Base-by-base conservation (phyloP, 2,797 vertebrate genomes). In the Epinephelus malabaricus region DNA sequence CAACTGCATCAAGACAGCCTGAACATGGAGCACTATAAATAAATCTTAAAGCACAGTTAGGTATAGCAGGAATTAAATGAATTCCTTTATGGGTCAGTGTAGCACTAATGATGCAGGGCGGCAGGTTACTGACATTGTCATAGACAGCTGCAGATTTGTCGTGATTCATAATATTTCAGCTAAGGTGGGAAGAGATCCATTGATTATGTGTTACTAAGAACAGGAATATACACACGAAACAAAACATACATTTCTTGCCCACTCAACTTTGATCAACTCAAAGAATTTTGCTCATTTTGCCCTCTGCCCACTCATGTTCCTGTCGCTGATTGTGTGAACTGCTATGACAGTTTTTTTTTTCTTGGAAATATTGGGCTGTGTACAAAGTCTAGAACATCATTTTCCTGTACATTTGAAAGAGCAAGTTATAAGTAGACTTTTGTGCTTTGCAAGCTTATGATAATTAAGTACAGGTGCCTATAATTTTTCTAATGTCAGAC, bases 401-500 rank as follows among this genome's bases (percentile, higher is more conserved):
- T 19, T 66, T 45, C 6, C 13, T 64, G 9, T 58, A 34, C 10
- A 43, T 60, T 15, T 53, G 11, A 51, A 54, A 68, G 54, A 18
- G 5, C 25, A 30, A 27, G 1, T 5, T 34, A 5, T n/a, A 27
- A 63, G 6, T 12, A n/a, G 15, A 60, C 12, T 17, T 60, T 6
- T 76, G 13, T 9, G 34, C 53, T 70, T 25, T 45, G 13, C 25
- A 25, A 73, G 40, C 54, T 64, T 38, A 14, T 58, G 40, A 38
- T 23, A 59, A 55, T 60, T 62, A 53, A 54, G 46, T 43, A 43
- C 30, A 56, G 19, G 14, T 75, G 53, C 7, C 51, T 34, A 38
- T 66, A 2, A 9, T 34, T 56, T 27, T 74, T 70, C 78, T 66
- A 18, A 77, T 84, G 30, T 93, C 92, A 84, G 84, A 85, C 88